Base-by-base conservation (phyloP, 2,113 vertebrate species). In the Corythaixoides concolor region DNA sequence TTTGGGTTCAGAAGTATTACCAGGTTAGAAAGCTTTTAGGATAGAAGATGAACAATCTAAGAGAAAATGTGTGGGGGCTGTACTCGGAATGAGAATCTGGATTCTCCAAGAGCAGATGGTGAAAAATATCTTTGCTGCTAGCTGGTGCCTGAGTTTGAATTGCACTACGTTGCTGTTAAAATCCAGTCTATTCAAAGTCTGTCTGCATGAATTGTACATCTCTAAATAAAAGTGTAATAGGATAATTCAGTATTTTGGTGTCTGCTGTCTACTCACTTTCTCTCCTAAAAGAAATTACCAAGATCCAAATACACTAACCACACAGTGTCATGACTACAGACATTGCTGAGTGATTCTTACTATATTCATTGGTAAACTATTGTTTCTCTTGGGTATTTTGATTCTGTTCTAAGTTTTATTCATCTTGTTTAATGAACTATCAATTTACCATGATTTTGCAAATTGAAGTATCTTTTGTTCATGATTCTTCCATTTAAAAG, bases 91-190 rank as follows among this genome's bases (percentile, higher is more conserved):
- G 58, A 95, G 91, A 94, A 79, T 95, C 85, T 93, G 72, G 85
- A 92, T 95, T 96, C 96, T 97, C 95, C 85, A 88, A 81, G 88
- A 96, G 80, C 94, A 97, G 97, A 95, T 96, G 95, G 91, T 94
- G 73, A 92, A 94, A 96, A 96, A 96, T 93, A 58, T 94, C 86
- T 95, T 97, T 37, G 33, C 95, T 93, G 76, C 35, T 94, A 94
- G 66, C 59, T 89, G 86, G 66, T 90, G 94, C 92, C 88, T 94
- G 52, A 68, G 82, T 70, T 85, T 70, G 94, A 92, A 82, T 95
- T 95, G 69, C 69, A 72, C 52, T 95, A 49, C 85, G 91, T 94
- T 89, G 79, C 89, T 95, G 89, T 91, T 90, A 94, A 97, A 97
- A 96, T 89, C 24, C 43, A 80, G 84, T 66, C 85, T 97, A 92